A percentile compares a stretch with the other conserved stretches of the same genome.
Evolutionary conservation across 2,113 vertebrate species (phyloP).

Genomic region (Eurypyga helias): DNA sequence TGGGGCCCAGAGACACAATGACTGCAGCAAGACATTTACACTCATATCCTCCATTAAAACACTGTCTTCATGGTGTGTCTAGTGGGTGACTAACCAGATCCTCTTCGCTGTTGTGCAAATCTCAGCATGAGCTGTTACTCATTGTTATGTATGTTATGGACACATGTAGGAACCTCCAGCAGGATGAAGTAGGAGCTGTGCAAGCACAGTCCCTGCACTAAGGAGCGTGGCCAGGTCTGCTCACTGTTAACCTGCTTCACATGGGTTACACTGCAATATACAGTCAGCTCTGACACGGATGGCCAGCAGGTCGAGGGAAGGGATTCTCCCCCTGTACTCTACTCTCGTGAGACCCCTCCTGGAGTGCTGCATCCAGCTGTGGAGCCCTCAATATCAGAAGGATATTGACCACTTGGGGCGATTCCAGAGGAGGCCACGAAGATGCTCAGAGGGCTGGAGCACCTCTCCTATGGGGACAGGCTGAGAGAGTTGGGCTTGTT

Average conservation of each 20-base stretch:
- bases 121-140: not conserved
- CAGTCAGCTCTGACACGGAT: not conserved
- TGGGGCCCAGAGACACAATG: not conserved
- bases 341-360: no score
- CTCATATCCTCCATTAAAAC: not conserved
- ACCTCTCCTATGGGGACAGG: no score
- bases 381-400: no score
- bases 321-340: no score
- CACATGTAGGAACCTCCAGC: not conserved
- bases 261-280: not conserved
- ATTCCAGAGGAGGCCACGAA: no score
- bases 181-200: not conserved
- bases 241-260: not conserved
- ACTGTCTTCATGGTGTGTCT: not conserved
- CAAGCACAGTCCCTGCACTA: not conserved
- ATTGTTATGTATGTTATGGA: not conserved
- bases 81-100: not conserved
- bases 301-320: no score
- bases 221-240: not conserved
- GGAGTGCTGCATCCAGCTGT: no score
- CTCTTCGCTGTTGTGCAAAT: not conserved
- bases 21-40: not conserved
- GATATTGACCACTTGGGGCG: no score
- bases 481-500: no score
- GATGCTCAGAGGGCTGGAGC: no score